These are phyloP conservation scores for Drosophila elegans DNA, from an alignment of 1,140 invertebrate species.

Conservation along the genomic window DNA sequence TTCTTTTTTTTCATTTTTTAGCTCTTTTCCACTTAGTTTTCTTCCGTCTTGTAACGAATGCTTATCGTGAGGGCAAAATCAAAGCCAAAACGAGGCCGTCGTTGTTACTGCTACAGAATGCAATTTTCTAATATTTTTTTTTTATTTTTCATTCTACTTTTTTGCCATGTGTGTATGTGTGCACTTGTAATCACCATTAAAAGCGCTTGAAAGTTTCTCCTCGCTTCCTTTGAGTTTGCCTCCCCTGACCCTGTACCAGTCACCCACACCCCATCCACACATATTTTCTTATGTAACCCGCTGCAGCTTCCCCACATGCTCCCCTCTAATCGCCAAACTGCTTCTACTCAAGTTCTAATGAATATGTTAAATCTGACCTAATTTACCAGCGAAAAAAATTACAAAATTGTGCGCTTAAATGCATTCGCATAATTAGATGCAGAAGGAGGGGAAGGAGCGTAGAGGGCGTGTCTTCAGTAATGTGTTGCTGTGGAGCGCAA, in stretches of 20 bases:
- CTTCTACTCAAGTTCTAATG: constrained; percentile 65
- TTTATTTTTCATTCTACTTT: constrained; percentile 19
- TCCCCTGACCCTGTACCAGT: constrained; percentile 11
- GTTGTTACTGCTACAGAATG: constrained; percentile 60
- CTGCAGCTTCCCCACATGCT: constrained; percentile 13
- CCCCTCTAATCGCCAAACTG: not conserved
- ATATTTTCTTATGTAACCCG: constrained; percentile 26
- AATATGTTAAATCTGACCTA: constrained; percentile 82
- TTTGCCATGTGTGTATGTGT: constrained; percentile 29
- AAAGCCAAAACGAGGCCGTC: constrained; percentile 75
- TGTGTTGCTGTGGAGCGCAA: no score
- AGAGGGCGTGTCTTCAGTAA: constrained; percentile 25
- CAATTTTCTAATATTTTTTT: constrained; percentile 80
- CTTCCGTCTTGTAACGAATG: constrained; percentile 35
- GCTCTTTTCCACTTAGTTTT: constrained; percentile 18
- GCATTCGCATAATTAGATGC: constrained; percentile 81
- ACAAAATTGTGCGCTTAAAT: constrained; percentile 69
- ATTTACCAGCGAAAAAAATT: constrained; percentile 49
- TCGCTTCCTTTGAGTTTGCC: constrained; percentile 47
- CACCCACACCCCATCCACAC: constrained; percentile 6
- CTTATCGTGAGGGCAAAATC: constrained; percentile 75
- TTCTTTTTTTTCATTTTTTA: not conserved
- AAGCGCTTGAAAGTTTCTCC: constrained; percentile 68
- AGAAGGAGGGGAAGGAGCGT: constrained; percentile 10
- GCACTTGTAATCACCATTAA: constrained; percentile 81